Conservation (phyloP, 2,888 invertebrate species). For the Morinoia aosen region DNA sequence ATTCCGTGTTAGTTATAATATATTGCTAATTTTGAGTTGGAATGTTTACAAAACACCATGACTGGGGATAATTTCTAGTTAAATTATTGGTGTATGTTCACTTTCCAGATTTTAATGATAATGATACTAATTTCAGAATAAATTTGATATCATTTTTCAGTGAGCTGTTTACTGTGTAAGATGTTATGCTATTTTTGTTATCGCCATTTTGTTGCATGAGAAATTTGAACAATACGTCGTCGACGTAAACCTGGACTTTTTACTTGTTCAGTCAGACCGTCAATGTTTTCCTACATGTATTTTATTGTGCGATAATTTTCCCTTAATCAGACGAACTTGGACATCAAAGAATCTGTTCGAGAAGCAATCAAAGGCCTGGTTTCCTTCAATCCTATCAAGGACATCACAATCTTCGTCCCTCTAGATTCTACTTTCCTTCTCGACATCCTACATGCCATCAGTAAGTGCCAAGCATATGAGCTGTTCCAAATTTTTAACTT, state of each 20-base stretch:
- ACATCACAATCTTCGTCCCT: conserved; percentile 5
- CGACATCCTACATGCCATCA: not conserved
- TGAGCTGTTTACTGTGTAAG: not conserved
- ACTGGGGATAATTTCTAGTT: too few species aligned
- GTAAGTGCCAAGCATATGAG: not conserved
- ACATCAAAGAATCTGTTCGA: not conserved
- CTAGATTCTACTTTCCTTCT: not conserved
- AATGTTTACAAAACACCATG: too few species aligned
- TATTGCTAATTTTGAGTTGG: too few species aligned
- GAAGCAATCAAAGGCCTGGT: not conserved
- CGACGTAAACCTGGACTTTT: not conserved
- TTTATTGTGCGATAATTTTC: not conserved
- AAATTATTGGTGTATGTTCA: too few species aligned
- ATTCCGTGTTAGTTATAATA: too few species aligned
- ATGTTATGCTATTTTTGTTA: not conserved
- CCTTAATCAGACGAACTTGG: not conserved
- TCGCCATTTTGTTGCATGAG: too few species aligned
- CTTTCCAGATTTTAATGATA: too few species aligned
- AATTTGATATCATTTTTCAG: not conserved
- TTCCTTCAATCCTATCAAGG: conserved; percentile 4
- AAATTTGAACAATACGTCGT: too few species aligned
- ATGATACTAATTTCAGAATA: too few species aligned
- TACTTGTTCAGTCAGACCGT: too few species aligned
- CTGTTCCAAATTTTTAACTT: not conserved
- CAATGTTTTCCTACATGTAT: too few species aligned